Conservation (phyloP, 2,797 vertebrate genomes). For the Petrocephalus schoutedeni region DNA sequence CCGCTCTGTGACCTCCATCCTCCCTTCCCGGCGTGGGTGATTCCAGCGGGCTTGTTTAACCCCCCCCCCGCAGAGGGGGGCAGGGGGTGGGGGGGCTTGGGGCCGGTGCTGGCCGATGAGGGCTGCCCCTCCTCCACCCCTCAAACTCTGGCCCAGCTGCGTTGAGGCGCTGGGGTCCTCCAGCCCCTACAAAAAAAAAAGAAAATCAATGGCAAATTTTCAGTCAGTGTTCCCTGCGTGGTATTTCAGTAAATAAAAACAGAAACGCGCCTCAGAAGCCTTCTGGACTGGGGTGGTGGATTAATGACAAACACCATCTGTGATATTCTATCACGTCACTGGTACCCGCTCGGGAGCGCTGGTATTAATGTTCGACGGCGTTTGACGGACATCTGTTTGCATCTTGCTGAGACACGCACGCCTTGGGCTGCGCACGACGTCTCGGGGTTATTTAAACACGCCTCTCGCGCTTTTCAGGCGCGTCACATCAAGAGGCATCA, state of each 20-base stretch:
- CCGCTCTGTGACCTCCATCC: not conserved
- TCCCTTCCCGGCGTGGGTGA: not conserved
- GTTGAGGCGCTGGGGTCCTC: not conserved
- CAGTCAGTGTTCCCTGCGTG: not conserved
- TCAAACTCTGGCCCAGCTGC: not conserved
- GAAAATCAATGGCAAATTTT: not conserved
- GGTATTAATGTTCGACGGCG: not conserved
- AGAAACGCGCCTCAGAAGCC: not conserved
- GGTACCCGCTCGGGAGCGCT: not conserved
- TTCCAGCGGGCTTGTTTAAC: not conserved
- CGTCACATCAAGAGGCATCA: not conserved
- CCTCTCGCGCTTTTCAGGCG: not conserved
- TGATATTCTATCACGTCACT: constrained; percentile 14
- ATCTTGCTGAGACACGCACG: not conserved
- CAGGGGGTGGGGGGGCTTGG: not conserved
- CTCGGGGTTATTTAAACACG: not conserved
- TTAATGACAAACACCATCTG: constrained; percentile 29
- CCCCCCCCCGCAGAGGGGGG: constrained; percentile 3
- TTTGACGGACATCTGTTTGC: constrained; percentile 5
- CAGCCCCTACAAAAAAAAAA: not conserved
- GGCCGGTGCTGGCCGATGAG: not conserved
- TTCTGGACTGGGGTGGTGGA: not conserved
- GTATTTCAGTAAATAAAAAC: constrained; percentile 4
- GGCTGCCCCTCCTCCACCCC: constrained; percentile 2
- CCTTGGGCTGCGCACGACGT: not conserved